Conservation (phyloP, 2,797 vertebrate genomes). For the Rousettus madagascariensis region DNA sequence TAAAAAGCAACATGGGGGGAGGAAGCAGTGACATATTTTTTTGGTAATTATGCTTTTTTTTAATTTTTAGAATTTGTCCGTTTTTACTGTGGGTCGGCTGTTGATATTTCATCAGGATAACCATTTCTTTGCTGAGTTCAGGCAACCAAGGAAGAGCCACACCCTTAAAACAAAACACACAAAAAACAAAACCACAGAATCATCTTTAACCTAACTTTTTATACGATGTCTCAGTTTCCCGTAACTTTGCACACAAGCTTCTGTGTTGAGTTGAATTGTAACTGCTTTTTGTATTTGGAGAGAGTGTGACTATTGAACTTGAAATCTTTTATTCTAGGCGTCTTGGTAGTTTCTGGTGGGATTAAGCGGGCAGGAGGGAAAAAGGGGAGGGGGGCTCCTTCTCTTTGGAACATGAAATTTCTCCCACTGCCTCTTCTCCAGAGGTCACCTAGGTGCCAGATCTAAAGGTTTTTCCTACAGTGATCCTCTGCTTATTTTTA, state of each 20-base stretch:
- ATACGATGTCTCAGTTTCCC: constrained; percentile 85
- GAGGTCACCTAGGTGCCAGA: constrained; percentile 39
- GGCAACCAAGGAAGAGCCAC: constrained; percentile 72
- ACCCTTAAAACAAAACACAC: constrained; percentile 61
- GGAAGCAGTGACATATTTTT: constrained; percentile 68
- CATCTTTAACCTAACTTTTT: constrained; percentile 83
- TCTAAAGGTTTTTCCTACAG: constrained; percentile 39
- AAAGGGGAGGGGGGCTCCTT: constrained; percentile 8
- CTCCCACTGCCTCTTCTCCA: not conserved
- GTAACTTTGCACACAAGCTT: constrained; percentile 86
- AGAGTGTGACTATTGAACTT: constrained; percentile 86
- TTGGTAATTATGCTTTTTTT: constrained; percentile 80
- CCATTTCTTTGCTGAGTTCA: constrained; percentile 76
- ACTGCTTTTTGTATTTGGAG: constrained; percentile 85
- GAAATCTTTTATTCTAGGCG: constrained; percentile 74
- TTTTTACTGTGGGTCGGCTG: constrained; percentile 82
- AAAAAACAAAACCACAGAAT: constrained; percentile 49
- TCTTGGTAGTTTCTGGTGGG: constrained; percentile 77
- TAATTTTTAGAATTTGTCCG: constrained; percentile 80
- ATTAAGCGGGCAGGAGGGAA: constrained; percentile 30
- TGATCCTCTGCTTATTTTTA: constrained; percentile 55
- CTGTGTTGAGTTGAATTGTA: constrained; percentile 85
- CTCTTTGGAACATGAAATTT: not conserved
- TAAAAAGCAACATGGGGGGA: constrained; percentile 70
- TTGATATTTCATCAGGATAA: constrained; percentile 79